Evolutionary conservation across 2,888 invertebrate genomes (phyloP).

Genomic region (Odontocerum albicorne): DNA sequence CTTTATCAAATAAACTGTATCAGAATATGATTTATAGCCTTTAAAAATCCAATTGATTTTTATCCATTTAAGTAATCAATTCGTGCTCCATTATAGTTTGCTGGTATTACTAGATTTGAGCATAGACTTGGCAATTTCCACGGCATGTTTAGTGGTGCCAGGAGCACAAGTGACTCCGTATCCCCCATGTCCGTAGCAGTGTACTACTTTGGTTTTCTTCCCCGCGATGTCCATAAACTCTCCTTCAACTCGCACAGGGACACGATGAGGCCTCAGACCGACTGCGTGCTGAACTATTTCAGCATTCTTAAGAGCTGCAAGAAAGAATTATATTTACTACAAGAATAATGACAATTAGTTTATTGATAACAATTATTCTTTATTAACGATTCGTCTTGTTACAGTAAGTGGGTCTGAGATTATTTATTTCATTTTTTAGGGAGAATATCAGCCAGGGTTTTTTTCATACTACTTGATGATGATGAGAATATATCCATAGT

Average conservation of each 20-base stretch:
- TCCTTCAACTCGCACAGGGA: slow-evolving; percentile 70
- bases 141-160: slow-evolving; percentile 80
- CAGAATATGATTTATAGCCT: neutral
- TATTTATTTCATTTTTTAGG: no score
- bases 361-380: no score
- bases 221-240: slow-evolving; percentile 53
- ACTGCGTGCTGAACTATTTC: slow-evolving; percentile 66
- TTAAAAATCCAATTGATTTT: no score
- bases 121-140: slow-evolving; percentile 65
- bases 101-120: slow-evolving; percentile 47
- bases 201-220: slow-evolving; percentile 67
- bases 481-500: no score
- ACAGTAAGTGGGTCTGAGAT: no score
- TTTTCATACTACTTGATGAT: no score
- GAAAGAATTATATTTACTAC: neutral
- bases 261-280: slow-evolving; percentile 82
- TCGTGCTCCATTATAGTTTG: slow-evolving; percentile 48
- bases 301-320: slow-evolving; percentile 52
- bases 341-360: neutral
- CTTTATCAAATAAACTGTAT: neutral
- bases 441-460: no score
- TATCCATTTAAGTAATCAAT: no score
- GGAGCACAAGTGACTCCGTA: slow-evolving; percentile 91
- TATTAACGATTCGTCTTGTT: no score
- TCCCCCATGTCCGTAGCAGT: slow-evolving; percentile 95